Evolutionary conservation across 2,113 vertebrate genomes (phyloP), one percentile per base, ranked within the genome.

Genomic region (Engystomops pustulosus): DNA sequence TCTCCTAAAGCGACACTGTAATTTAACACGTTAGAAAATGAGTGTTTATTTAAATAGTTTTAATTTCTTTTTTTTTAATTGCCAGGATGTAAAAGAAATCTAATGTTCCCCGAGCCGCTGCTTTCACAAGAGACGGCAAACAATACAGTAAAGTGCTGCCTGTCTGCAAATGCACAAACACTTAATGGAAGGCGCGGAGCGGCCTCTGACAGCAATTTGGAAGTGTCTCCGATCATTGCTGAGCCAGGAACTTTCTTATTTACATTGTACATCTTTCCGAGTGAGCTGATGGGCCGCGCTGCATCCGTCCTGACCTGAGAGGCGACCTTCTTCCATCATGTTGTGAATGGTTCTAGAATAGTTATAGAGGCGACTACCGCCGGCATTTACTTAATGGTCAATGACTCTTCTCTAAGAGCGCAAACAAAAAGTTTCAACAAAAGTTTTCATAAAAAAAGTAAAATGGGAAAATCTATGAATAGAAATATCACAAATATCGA

Each of bases 211-310:
- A 74, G 23, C 45, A 47, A 47, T 30, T 45, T 47, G 23, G 44
- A 74, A 74, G 70, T 67, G 45, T 74, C 70, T 74, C 70, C 15
- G 70, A 45, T 74, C 70, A 74, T 47, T 74, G 41, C 44, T 47
- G 70, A 74, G 41, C 41, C 70, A 74, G 70, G 44, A 74, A 47
- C 41, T 30, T 74, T 49, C 70, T 49, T 47, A 74, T 74, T 47
- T 30, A 45, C 45, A 45, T 47, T 45, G 41, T 74, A 30, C 70
- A 27, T 69, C 70, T 17, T 72, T 72, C 70, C 70, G 47, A 74
- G 41, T 17, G 41, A 74, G 41, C 27, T 74, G 41, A 74, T 49
- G 25, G 70, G 68, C 68, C 23, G 0, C 6, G 36, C 68, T 41
- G 3, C 23, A 70, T 23, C 18, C 23, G 36, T 70, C 36, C 34